Base-by-base conservation (phyloP, 2,888 invertebrate species). In the Lasioglossum villosulum region DNA sequence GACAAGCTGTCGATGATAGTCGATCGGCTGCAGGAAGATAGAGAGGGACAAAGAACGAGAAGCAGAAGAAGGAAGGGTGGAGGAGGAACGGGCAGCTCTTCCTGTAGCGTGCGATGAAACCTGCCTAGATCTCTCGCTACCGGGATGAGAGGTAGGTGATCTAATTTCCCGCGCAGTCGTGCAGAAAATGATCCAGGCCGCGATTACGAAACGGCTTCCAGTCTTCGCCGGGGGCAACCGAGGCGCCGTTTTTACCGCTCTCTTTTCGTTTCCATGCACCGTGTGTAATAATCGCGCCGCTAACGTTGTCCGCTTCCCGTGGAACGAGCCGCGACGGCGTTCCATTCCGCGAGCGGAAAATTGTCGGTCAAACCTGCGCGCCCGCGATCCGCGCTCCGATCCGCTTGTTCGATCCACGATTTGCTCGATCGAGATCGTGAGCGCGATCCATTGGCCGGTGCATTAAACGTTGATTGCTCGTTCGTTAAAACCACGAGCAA, bases 81-180 rank as follows among this genome's bases (percentile, higher is more conserved):
- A 80, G 45, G 80, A 83, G 63, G 80, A 82, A 81, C 74, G 83
- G 77, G 81, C 80, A 45, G 42, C 39, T 80, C 91, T 90, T 89
- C 90, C 91, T 91, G 87, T 84, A 84, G 88, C 90, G 85, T 84
- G 84, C 90, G 89, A 91, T 89, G 91, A 91, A 91, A 90, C 90
- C 89, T 88, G 89, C 89, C 89, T 91, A 90, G 90, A 91, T 90
- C 89, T 90, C 89, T 92, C 90, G 93, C 93, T 94, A 94, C 94
- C 93, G 93, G 93, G 93, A 94, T 84, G 90, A 85, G 90, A 88
- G 90, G 86, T 94, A 93, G 94, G 93, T 95, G 95, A 95, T 95
- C 95, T 94, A 95, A 95, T 95, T 95, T 95, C 94, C 93, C 93
- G 93, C 86, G 94, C 95, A 94, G 94, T 95, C 95, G 95, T 95